Percentiles rank a stretch among this genome's conserved stretches.
Conservation (phyloP, 1,140 invertebrate species). For the Pseudomyrmex dendroicus region DNA sequence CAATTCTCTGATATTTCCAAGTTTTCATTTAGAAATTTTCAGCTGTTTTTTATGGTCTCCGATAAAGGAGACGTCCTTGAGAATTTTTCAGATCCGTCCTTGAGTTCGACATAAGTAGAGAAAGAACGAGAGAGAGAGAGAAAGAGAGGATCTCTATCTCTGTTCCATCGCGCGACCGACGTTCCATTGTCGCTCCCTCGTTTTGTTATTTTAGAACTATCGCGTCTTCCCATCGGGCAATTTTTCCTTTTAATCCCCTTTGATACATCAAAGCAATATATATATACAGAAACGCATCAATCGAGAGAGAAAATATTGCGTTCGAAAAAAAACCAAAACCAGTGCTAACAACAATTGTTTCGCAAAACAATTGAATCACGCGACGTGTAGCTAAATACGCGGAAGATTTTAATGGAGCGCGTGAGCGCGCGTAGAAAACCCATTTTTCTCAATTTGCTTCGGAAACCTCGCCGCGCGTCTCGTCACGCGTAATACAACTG, state of each 20-base stretch:
- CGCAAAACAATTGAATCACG: neutral
- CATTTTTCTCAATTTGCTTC: conserved; percentile 1
- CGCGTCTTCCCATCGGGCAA: conserved; percentile 20
- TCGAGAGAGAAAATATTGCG: conserved; percentile 17
- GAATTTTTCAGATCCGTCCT: conserved; percentile 43
- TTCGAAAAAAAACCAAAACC: too few species aligned
- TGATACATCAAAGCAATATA: conserved; percentile 8
- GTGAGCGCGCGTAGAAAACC: neutral
- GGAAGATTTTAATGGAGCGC: neutral
- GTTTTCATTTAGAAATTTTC: neutral
- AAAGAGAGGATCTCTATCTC: neutral
- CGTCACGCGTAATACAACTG: neutral
- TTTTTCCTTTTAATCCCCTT: conserved; percentile 30
- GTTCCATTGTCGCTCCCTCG: conserved; percentile 36
- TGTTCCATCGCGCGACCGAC: conserved; percentile 1
- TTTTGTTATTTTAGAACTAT: conserved; percentile 54
- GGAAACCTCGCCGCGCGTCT: neutral
- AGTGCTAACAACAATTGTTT: neutral
- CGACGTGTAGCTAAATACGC: conserved; percentile 2
- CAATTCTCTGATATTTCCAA: conserved; percentile 1
- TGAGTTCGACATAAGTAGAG: conserved; percentile 43
- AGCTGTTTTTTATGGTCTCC: conserved; percentile 9
- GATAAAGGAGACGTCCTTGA: neutral
- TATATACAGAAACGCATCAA: neutral
- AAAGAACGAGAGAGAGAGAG: neutral